These are phyloP conservation scores for Phrynocephalus forsythii DNA, from an alignment of 2,797 vertebrate species.

Conservation along the genomic window DNA sequence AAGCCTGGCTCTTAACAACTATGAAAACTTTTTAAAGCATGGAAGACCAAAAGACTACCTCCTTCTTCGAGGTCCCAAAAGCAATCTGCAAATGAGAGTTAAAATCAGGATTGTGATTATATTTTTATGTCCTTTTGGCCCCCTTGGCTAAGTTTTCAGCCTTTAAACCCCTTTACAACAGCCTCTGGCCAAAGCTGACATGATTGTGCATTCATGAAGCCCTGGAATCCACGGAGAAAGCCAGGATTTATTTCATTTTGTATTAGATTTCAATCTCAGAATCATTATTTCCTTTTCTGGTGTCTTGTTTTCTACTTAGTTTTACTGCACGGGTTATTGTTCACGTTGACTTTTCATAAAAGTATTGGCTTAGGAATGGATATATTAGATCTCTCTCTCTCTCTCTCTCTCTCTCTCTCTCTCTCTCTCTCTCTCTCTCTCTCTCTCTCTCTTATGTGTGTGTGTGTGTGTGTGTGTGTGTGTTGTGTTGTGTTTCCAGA, in stretches of 20 bases:
- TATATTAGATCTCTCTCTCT: neutral
- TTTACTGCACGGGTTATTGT: constrained; percentile 22
- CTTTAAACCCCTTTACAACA: constrained; percentile 20
- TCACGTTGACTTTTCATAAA: constrained; percentile 16
- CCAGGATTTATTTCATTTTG: constrained; percentile 5
- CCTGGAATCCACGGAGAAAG: constrained; percentile 23
- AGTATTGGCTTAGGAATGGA: neutral
- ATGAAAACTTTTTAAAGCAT: constrained; percentile 41
- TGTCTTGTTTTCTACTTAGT: constrained; percentile 38
- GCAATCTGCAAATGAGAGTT: neutral
- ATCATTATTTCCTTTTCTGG: constrained; percentile 29
- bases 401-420: too few species aligned
- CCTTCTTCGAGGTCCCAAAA: constrained; percentile 36
- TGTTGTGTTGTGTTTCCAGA: too few species aligned
- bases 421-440: too few species aligned
- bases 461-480: too few species aligned
- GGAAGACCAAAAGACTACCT: constrained; percentile 17
- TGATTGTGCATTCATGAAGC: neutral
- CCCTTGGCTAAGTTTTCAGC: neutral
- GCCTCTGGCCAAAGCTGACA: neutral
- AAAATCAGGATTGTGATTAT: neutral
- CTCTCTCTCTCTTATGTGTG: too few species aligned
- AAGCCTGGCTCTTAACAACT: constrained; percentile 8
- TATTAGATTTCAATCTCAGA: constrained; percentile 43
- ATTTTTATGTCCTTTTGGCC: neutral